A percentile compares a stretch with the other conserved stretches of the same genome.
Evolutionary conservation across 2,797 vertebrate species (phyloP).

Genomic region (Liparis tanakae): DNA sequence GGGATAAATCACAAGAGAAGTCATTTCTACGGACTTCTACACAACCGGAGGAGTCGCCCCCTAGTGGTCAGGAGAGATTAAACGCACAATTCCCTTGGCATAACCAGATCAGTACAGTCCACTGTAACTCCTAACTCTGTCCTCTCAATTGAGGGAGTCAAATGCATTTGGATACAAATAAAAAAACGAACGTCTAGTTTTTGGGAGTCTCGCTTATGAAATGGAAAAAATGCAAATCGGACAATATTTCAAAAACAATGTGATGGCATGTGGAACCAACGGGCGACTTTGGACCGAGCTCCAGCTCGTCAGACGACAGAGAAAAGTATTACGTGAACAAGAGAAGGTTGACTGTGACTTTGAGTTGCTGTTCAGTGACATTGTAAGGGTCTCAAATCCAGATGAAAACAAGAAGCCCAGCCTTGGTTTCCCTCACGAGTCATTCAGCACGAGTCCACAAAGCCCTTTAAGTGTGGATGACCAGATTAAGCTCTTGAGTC

Average conservation of each 20-base stretch:
- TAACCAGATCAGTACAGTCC: neutral
- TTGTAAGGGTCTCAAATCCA: neutral
- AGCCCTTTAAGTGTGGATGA: slow-evolving; percentile 60
- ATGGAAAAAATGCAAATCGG: slow-evolving; percentile 56
- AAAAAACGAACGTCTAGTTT: slow-evolving; percentile 69
- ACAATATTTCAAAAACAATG: slow-evolving; percentile 40
- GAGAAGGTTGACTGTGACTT: neutral
- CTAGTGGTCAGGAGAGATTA: neutral
- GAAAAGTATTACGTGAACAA: slow-evolving; percentile 10
- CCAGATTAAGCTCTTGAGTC: slow-evolving; percentile 56
- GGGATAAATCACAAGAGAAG: neutral
- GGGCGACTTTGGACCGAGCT: slow-evolving; percentile 23
- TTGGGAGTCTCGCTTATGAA: slow-evolving; percentile 42
- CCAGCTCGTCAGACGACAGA: slow-evolving; percentile 3
- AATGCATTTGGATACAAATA: slow-evolving; percentile 75
- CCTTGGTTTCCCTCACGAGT: slow-evolving; percentile 2
- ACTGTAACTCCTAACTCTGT: neutral
- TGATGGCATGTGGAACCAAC: slow-evolving; percentile 31
- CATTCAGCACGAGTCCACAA: slow-evolving; percentile 34
- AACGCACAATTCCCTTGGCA: neutral
- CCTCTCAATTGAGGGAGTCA: slow-evolving; percentile 66
- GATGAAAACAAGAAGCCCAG: neutral
- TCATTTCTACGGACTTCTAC: neutral
- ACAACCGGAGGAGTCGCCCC: neutral
- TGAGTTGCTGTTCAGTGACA: slow-evolving; percentile 10